phyloP scores from a whole-genome alignment of 2,113 vertebrate genomes.

The Macheiramphus alcinus region DNA sequence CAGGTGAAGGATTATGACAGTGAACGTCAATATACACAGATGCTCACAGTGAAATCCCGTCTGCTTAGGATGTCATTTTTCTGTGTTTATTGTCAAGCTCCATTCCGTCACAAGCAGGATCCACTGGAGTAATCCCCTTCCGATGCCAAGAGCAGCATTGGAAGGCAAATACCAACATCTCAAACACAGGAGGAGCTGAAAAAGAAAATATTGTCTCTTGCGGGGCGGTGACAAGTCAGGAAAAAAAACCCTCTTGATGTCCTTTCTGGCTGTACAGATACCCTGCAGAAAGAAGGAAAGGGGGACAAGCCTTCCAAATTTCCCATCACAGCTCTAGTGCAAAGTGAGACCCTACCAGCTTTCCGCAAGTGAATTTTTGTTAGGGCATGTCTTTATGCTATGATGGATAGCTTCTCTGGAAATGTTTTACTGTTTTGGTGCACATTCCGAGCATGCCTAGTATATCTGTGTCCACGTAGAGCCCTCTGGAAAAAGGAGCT shows the following conservation, averaged over 20 bases:
- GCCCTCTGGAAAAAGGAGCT: not conserved
- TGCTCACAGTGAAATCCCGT: not conserved
- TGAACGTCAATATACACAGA: not conserved
- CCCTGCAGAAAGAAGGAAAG: not conserved
- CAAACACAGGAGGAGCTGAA: not conserved
- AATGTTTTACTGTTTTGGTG: not conserved
- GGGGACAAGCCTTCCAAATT: not conserved
- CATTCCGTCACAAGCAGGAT: not conserved
- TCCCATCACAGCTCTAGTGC: not conserved
- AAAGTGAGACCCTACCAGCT: not conserved
- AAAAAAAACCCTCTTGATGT: not conserved
- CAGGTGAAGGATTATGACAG: not conserved
- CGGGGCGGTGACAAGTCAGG: not conserved
- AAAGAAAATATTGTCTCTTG: not conserved
- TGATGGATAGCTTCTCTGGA: not conserved
- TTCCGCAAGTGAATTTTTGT: not conserved
- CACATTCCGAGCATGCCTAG: not conserved
- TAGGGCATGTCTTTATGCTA: not conserved
- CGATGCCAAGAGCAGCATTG: not conserved
- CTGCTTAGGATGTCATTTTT: not conserved
- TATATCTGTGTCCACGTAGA: not conserved
- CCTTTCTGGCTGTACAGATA: not conserved
- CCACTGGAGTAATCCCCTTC: not conserved
- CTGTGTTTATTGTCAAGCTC: not conserved
- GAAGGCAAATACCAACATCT: not conserved